These are phyloP conservation scores for Callaeas wilsoni DNA, from an alignment of 2,113 vertebrate species.

Conservation along the genomic window DNA sequence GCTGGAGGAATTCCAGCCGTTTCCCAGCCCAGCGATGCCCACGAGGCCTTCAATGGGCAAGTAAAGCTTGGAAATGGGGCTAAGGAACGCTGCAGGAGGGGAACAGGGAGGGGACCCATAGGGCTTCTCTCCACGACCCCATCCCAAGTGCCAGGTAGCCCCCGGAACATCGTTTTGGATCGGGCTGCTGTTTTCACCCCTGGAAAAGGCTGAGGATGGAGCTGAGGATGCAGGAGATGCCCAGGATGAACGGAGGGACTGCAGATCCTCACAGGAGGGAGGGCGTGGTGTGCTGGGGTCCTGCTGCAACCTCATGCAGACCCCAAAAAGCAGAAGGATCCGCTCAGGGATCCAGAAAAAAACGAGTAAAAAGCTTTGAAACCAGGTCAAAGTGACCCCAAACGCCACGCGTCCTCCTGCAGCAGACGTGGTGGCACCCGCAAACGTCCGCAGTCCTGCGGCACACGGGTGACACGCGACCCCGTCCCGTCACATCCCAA, in stretches of 20 bases:
- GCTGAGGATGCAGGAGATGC: neutral
- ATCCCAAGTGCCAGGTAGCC: neutral
- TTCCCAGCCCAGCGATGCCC: neutral
- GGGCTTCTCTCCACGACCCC: neutral
- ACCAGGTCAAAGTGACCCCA: neutral
- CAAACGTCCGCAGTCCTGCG: neutral
- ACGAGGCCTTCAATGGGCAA: accelerated
- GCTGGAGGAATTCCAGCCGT: neutral
- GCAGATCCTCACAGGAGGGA: neutral
- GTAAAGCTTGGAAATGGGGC: neutral
- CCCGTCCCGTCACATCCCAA: neutral
- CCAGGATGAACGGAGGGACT: neutral
- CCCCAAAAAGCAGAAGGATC: accelerated
- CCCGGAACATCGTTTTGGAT: neutral
- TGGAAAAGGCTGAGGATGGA: neutral
- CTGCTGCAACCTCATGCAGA: accelerated
- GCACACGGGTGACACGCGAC: neutral
- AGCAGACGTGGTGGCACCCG: accelerated
- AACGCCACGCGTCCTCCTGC: accelerated
- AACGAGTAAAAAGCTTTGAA: neutral
- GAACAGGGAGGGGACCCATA: accelerated
- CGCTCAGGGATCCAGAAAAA: accelerated
- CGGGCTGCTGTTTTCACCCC: neutral
- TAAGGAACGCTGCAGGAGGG: neutral
- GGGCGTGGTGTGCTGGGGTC: accelerated